phyloP scores from a whole-genome alignment of 2,888 invertebrate species.

The Euphydryas editha region DNA sequence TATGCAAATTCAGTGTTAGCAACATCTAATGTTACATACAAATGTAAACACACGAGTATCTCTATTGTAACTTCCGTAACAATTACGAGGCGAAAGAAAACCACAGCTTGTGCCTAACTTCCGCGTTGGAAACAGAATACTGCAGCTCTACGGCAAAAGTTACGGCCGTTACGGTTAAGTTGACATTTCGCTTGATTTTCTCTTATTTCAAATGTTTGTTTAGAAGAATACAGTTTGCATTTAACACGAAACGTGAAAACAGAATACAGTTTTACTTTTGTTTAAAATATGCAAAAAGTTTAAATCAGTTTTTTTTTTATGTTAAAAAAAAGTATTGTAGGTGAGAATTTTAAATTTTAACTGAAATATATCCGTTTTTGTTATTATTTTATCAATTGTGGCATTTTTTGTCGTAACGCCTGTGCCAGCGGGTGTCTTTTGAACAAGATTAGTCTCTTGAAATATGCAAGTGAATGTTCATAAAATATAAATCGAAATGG shows the following conservation, averaged over 20 bases:
- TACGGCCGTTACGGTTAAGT: conserved; percentile 28
- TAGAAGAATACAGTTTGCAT: conserved; percentile 10
- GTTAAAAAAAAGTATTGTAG: too few species aligned
- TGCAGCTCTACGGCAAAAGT: conserved; percentile 38
- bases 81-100: conserved; percentile 28
- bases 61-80: conserved; percentile 9
- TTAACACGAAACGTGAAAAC: background rate
- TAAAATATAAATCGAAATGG: background rate
- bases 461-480: background rate
- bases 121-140: conserved; percentile 30
- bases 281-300: background rate
- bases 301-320: background rate
- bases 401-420: too few species aligned
- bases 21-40: background rate
- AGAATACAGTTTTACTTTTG: background rate
- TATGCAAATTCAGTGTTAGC: too few species aligned
- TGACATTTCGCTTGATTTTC: conserved; percentile 38
- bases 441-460: background rate
- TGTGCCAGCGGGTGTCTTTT: background rate
- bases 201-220: conserved; percentile 29
- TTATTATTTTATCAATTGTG: too few species aligned
- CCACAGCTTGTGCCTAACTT: conserved; percentile 38
- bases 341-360: too few species aligned
- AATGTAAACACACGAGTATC: background rate
- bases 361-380: too few species aligned